These are phyloP conservation scores for Helogale parvula DNA, from an alignment of 2,113 vertebrate species.

Conservation along the genomic window DNA sequence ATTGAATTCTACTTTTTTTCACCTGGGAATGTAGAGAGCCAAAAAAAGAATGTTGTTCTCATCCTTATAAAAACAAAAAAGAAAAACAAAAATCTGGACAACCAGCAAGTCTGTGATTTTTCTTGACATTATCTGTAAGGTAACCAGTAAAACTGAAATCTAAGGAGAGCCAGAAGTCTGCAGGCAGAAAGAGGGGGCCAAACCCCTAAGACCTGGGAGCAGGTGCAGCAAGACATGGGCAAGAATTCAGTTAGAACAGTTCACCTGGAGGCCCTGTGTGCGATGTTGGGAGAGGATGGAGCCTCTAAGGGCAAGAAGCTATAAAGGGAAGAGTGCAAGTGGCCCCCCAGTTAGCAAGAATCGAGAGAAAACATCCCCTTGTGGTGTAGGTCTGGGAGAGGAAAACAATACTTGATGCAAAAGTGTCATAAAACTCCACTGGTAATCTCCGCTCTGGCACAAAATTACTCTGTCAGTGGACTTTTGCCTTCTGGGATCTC, in stretches of 20 bases:
- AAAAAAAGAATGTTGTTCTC: neutral
- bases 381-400: neutral
- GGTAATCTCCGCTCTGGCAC: neutral
- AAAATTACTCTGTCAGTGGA: neutral
- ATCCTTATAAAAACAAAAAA: neutral
- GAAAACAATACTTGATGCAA: neutral
- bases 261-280: neutral
- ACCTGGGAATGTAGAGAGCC: neutral
- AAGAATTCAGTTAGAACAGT: neutral
- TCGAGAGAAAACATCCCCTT: neutral
- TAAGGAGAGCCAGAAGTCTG: neutral
- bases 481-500: neutral
- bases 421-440: neutral
- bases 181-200: neutral
- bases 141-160: neutral
- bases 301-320: too few relatives aligned
- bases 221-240: neutral
- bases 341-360: neutral
- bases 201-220: neutral
- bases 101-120: neutral
- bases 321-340: neutral
- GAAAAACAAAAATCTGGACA: neutral
- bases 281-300: neutral
- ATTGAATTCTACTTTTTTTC: neutral
- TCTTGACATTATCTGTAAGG: neutral